Percentiles rank a stretch among this genome's conserved stretches.
Evolutionary conservation across 1,140 invertebrate genomes (phyloP).

Genomic region (Scaptodrosophila lebanonensis): DNA sequence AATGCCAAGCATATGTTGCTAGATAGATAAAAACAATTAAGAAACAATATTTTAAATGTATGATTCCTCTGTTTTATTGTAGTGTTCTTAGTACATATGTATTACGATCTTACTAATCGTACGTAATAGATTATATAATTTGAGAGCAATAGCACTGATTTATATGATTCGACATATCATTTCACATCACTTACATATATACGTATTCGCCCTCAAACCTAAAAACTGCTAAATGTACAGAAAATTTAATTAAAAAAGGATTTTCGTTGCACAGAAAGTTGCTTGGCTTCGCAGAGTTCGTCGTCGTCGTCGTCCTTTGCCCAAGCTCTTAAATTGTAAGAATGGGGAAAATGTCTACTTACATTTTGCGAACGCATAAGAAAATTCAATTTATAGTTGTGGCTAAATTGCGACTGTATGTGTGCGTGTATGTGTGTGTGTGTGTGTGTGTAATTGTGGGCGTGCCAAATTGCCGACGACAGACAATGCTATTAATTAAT

Average conservation of each 20-base stretch:
- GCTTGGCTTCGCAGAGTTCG: constrained; percentile 64
- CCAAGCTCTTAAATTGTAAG: constrained; percentile 18
- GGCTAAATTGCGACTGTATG: constrained; percentile 23
- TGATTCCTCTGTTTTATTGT: no score
- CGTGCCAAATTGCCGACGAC: constrained; percentile 59
- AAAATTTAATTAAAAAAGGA: constrained; percentile 75
- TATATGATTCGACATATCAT: no score
- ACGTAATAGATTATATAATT: no score
- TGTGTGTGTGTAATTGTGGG: constrained; percentile 9
- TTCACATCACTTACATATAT: no score
- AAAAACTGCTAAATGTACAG: constrained; percentile 73
- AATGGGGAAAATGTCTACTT: not conserved
- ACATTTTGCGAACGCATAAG: constrained; percentile 47
- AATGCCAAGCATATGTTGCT: no score
- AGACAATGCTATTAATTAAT: constrained; percentile 70
- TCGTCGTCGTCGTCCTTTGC: constrained; percentile 25
- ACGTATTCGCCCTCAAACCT: constrained; percentile 51
- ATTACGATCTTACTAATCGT: no score
- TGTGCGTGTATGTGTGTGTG: constrained; percentile 15
- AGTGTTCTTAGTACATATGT: no score
- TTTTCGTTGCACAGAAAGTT: constrained; percentile 67
- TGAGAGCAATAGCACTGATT: no score
- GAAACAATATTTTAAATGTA: no score
- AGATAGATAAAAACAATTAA: no score
- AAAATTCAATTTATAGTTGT: constrained; percentile 72